Evolutionary conservation across 2,888 invertebrate genomes (phyloP).

Genomic region (Nomada ferruginata): DNA sequence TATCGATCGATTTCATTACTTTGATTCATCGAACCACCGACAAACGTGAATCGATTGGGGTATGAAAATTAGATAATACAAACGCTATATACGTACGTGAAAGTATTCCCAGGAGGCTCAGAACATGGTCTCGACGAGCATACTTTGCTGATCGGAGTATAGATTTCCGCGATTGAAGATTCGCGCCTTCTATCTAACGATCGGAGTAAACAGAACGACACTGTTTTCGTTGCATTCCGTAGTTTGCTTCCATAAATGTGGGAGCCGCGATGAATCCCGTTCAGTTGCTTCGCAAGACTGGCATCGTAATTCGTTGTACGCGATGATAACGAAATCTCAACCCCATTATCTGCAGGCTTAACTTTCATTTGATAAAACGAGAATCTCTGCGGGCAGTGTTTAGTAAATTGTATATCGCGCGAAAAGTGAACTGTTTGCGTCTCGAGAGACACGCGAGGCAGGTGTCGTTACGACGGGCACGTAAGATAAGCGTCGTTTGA

Average conservation of each 20-base stretch:
- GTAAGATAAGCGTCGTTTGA: neutral
- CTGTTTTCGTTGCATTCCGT: conserved; percentile 5
- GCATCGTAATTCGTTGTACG: neutral
- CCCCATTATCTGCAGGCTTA: neutral
- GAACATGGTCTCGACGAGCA: neutral
- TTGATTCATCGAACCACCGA: neutral
- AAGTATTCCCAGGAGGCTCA: neutral
- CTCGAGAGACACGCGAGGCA: neutral
- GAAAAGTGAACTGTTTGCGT: neutral
- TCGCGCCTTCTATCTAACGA: conserved; percentile 48
- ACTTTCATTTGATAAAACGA: neutral
- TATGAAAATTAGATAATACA: neutral
- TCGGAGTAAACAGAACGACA: conserved; percentile 41
- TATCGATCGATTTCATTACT: neutral
- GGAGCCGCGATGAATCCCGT: neutral
- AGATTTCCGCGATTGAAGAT: conserved; percentile 17
- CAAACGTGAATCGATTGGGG: neutral
- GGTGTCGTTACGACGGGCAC: neutral
- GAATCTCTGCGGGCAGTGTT: neutral
- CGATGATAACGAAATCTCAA: conserved; percentile 13
- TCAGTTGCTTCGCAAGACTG: conserved; percentile 28
- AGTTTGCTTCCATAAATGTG: conserved; percentile 45
- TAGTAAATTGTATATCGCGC: neutral
- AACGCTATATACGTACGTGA: too few relatives aligned
- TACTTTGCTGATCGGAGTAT: neutral